Percentiles rank a stretch among this genome's conserved stretches.
Evolutionary conservation across 2,113 vertebrate genomes (phyloP).

Genomic region (Rhadina sibilatrix): DNA sequence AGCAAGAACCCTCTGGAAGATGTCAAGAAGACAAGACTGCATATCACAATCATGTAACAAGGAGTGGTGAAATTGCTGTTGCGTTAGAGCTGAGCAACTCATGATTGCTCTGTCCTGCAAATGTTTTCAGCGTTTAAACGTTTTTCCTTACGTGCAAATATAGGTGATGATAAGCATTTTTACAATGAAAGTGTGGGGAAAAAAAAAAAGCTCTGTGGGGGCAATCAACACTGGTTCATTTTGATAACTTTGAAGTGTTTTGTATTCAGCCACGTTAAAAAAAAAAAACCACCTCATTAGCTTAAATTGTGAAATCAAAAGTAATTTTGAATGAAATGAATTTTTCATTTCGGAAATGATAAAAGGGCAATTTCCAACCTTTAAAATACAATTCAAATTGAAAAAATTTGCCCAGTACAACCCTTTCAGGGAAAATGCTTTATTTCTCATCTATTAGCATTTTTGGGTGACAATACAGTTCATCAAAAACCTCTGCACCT

Average conservation of each 20-base stretch:
- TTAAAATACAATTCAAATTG: conserved; percentile 8
- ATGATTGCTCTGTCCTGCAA: background rate
- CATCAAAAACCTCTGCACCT: conserved; percentile 45
- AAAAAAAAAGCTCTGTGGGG: background rate
- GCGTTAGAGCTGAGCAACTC: conserved; percentile 24
- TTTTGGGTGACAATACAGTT: conserved; percentile 20
- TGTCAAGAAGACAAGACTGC: background rate
- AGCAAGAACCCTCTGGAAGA: background rate
- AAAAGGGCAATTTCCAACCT: conserved; percentile 7
- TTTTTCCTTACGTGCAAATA: background rate
- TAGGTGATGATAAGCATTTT: conserved; percentile 1
- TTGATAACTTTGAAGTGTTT: conserved; percentile 36
- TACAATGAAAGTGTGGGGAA: background rate
- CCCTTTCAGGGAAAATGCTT: background rate
- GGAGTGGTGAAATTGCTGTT: conserved; percentile 16
- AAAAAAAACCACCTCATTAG: background rate
- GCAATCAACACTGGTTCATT: conserved; percentile 7
- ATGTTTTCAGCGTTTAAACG: background rate
- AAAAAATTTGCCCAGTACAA: background rate
- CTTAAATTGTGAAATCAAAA: conserved; percentile 57
- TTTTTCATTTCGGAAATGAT: conserved; percentile 7
- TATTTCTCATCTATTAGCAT: background rate
- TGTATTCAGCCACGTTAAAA: background rate
- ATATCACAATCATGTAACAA: background rate
- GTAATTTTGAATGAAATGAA: conserved; percentile 30